phyloP scores from a whole-genome alignment of 2,113 vertebrate species.

The Phasianus colchicus region DNA sequence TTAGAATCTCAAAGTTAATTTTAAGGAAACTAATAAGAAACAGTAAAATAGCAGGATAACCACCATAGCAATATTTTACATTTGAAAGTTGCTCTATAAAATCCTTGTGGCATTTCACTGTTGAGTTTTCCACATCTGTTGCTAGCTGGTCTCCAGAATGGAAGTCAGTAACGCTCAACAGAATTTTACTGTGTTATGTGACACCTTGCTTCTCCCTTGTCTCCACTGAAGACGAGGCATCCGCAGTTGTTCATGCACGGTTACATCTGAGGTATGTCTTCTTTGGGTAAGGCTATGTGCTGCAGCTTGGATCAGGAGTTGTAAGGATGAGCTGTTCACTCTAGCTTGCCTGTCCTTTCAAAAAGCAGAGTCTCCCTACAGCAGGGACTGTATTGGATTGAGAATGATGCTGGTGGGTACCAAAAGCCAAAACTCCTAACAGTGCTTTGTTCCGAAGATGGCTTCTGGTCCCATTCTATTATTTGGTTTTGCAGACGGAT shows the following conservation, averaged over 20 bases:
- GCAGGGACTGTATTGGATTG: not conserved
- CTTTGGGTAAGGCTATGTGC: not conserved
- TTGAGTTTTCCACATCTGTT: not conserved
- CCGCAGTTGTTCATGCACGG: accelerated
- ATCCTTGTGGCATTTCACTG: not conserved
- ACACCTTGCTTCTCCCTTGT: not conserved
- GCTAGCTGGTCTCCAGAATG: not conserved
- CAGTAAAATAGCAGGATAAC: not conserved
- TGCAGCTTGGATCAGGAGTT: accelerated
- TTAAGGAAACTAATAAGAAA: not conserved
- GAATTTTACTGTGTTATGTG: not conserved
- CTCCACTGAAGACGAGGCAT: not conserved
- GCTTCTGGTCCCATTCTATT: not conserved
- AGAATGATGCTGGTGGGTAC: not conserved
- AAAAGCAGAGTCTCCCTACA: not conserved
- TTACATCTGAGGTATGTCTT: not conserved
- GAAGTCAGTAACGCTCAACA: not conserved
- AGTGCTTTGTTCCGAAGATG: not conserved
- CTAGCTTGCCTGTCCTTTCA: not conserved
- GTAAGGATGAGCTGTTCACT: not conserved
- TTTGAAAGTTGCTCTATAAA: not conserved
- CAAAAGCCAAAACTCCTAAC: not conserved
- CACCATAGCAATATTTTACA: not conserved
- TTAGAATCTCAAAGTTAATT: not conserved
- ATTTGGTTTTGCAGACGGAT: accelerated